phyloP scores from a whole-genome alignment of 2,797 vertebrate genomes.

The Vireo griseus region DNA sequence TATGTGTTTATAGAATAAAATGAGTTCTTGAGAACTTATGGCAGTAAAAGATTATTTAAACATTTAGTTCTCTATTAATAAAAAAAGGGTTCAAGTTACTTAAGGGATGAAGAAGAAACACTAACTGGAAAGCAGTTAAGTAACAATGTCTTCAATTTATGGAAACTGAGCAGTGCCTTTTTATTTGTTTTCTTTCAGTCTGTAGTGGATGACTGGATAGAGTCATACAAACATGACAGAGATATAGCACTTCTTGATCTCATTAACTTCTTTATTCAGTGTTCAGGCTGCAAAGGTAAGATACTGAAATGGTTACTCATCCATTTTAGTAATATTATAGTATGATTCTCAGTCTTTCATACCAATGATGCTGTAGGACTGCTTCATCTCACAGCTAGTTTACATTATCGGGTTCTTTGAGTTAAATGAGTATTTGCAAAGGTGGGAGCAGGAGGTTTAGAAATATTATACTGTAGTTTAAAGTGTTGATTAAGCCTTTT shows the following conservation, averaged over 20 bases:
- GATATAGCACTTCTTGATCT: constrained; percentile 96
- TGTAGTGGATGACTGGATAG: constrained; percentile 98
- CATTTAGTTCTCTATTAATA: background rate
- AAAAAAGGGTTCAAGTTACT: background rate
- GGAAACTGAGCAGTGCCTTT: constrained; percentile 6
- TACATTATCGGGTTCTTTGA: background rate
- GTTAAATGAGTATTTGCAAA: background rate
- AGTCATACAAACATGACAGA: constrained; percentile 96
- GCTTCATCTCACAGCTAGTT: background rate
- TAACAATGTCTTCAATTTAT: background rate
- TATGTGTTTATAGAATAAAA: background rate
- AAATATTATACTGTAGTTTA: background rate
- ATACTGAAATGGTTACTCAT: background rate
- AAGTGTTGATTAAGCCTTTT: background rate
- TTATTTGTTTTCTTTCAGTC: constrained; percentile 80
- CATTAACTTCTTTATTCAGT: constrained; percentile 99
- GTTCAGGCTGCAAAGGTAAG: constrained; percentile 98
- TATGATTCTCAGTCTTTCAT: background rate
- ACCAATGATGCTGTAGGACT: background rate
- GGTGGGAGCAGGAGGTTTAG: background rate
- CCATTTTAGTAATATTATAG: background rate
- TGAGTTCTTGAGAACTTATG: background rate
- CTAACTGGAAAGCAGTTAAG: background rate
- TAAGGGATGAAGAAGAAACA: background rate
- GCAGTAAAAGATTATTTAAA: background rate